phyloP scores from a whole-genome alignment of 2,888 invertebrate genomes.

The Hetaerina titia region DNA sequence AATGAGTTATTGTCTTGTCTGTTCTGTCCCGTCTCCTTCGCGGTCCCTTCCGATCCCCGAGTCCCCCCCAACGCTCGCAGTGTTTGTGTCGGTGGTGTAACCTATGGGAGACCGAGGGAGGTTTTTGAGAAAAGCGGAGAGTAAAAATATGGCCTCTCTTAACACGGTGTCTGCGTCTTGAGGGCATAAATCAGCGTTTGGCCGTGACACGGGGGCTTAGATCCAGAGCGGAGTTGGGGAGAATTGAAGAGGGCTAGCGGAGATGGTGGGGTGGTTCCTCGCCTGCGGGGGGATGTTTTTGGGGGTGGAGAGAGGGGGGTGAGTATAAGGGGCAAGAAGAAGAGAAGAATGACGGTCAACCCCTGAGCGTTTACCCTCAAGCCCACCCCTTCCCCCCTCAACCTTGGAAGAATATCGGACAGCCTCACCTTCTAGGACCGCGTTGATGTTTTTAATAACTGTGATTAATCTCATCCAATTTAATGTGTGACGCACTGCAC shows the following conservation, averaged over 20 bases:
- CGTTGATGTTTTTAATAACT: too few relatives aligned
- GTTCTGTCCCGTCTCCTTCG: not conserved
- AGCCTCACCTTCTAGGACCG: not conserved
- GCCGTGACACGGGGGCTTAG: slow-evolving; percentile 41
- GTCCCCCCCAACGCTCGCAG: not conserved
- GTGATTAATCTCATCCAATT: too few relatives aligned
- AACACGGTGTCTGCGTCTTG: slow-evolving; percentile 56
- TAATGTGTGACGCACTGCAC: too few relatives aligned
- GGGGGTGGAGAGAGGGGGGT: not conserved
- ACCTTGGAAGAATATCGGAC: not conserved
- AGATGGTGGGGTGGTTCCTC: not conserved
- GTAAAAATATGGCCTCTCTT: slow-evolving; percentile 53
- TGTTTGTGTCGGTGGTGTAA: not conserved
- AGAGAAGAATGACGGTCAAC: not conserved
- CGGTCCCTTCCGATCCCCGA: too few relatives aligned
- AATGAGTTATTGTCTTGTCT: not conserved
- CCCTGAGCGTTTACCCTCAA: too few relatives aligned
- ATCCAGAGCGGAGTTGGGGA: not conserved
- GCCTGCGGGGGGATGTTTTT: not conserved
- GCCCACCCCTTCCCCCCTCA: not conserved
- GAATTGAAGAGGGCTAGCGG: not conserved
- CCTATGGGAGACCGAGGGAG: not conserved
- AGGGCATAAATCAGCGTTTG: slow-evolving; percentile 61
- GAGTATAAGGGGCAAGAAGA: not conserved
- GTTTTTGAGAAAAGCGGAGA: not conserved